Evolutionary conservation across 1,140 invertebrate genomes (phyloP), one percentile per base, ranked within the genome.

Genomic region (Delia radicum): DNA sequence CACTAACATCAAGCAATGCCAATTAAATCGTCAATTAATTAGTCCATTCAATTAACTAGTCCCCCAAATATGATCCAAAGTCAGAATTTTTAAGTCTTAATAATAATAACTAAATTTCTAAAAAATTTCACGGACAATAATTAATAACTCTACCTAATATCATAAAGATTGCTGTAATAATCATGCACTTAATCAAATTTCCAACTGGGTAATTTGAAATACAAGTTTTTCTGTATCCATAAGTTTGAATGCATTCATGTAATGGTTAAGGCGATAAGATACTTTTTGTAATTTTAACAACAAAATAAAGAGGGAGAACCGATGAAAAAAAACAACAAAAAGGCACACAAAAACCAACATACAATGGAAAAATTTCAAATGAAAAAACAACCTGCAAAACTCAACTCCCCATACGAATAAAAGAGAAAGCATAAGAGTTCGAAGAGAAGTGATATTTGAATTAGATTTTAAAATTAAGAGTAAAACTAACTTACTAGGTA

Each of bases 311-410:
- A 42, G 37, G 37, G 37, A 42, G 37, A 42, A 42, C 37, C n/a
- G 37, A 42, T 42, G 12, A 28, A 29, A 24, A 63, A 2, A 27
- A 63, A 0, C 4, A 61, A 61, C 48, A 61, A 61, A 61, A 61
- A 42, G 37, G 12, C 37, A 42, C 37, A 42, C 10, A 42, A 37
- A 13, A 8, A 42, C 6, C 37, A 42, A 55, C n/a, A 48, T 4
- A 48, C 42, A 15, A 48, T 4, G n/a, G 10, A 48, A 48, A 48
- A 37, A 37, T 37, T 7, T 10, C 1, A 37, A 37, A 37, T 10
- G 8, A 65, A 3, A 31, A 69, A 69, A 69, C 65, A 69, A 69
- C 65, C 65, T 67, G 63, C 63, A 29, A 67, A 67, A 29, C 63
- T 8, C 0, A 5, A 29, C n/a, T 29, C 15, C 31, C 28, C n/a